Evolutionary conservation across 2,797 vertebrate genomes (phyloP).

Genomic region (Darevskia mixta): DNA sequence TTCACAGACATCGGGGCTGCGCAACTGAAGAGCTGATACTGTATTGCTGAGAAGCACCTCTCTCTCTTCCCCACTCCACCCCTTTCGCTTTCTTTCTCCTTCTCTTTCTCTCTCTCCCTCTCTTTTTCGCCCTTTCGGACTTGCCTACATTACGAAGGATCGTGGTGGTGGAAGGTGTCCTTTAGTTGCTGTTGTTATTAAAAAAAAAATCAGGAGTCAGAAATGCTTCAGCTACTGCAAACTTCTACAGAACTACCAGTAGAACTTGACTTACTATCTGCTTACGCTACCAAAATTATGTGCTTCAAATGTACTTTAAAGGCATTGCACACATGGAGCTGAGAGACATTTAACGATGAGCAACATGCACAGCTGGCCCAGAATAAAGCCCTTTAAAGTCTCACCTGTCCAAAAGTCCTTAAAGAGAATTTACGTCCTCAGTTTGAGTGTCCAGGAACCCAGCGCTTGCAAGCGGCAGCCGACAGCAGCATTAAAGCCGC

Average conservation of each 20-base stretch:
- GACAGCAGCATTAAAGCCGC: neutral
- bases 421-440: too few relatives aligned
- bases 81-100: constrained; percentile 65
- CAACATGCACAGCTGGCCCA: neutral
- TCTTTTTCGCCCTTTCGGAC: constrained; percentile 39
- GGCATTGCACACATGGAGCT: too few relatives aligned
- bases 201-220: too few relatives aligned
- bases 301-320: too few relatives aligned
- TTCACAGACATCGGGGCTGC: neutral
- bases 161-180: too few relatives aligned
- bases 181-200: too few relatives aligned
- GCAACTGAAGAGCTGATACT: neutral
- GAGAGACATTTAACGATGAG: too few relatives aligned
- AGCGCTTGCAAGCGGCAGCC: neutral
- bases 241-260: too few relatives aligned
- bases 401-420: neutral
- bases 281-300: too few relatives aligned
- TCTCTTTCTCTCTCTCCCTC: constrained; percentile 55
- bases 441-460: neutral
- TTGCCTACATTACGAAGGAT: constrained; percentile 72
- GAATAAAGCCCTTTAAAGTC: neutral
- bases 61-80: constrained; percentile 45
- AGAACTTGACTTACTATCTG: too few relatives aligned
- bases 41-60: constrained; percentile 29
- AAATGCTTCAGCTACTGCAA: too few relatives aligned